A percentile compares a stretch with the other conserved stretches of the same genome.
These are phyloP conservation scores for Diarsia mendica DNA, from an alignment of 2,888 invertebrate genomes.

Conservation along the genomic window DNA sequence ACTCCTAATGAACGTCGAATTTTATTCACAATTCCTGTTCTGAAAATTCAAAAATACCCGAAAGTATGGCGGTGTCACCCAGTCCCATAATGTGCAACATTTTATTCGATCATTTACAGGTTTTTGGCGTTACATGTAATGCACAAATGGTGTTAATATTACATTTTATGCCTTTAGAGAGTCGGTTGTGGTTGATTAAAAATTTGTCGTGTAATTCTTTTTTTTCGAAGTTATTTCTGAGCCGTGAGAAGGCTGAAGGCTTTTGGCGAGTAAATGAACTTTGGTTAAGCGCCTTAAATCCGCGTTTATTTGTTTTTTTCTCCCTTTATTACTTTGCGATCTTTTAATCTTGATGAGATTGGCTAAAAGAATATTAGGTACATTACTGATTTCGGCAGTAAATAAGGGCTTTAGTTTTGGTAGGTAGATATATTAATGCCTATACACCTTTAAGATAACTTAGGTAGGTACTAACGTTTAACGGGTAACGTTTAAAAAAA, in stretches of 20 bases:
- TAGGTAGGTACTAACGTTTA: background rate
- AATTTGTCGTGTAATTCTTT: conserved; percentile 75
- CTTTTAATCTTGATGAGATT: conserved; percentile 55
- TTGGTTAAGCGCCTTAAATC: conserved; percentile 55
- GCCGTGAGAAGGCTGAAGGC: conserved; percentile 68
- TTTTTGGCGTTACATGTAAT: conserved; percentile 83
- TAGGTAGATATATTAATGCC: background rate
- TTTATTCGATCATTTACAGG: conserved; percentile 82
- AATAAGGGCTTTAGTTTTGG: background rate
- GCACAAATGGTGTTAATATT: conserved; percentile 86
- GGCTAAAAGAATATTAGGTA: conserved; percentile 41
- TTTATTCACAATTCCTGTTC: conserved; percentile 81
- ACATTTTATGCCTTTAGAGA: conserved; percentile 82
- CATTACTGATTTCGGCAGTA: conserved; percentile 34
- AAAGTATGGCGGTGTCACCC: conserved; percentile 77
- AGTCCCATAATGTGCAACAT: conserved; percentile 83
- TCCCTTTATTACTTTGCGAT: conserved; percentile 62
- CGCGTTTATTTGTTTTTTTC: conserved; percentile 60
- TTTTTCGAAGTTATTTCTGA: conserved; percentile 71
- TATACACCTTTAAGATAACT: background rate
- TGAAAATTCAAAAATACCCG: conserved; percentile 74
- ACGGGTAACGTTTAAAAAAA: no score
- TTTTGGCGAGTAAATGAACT: conserved; percentile 57
- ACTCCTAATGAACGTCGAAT: conserved; percentile 80
- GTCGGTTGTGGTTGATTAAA: conserved; percentile 80